Base-by-base conservation (phyloP, 2,797 vertebrate species). In the Leptoclinus maculatus region DNA sequence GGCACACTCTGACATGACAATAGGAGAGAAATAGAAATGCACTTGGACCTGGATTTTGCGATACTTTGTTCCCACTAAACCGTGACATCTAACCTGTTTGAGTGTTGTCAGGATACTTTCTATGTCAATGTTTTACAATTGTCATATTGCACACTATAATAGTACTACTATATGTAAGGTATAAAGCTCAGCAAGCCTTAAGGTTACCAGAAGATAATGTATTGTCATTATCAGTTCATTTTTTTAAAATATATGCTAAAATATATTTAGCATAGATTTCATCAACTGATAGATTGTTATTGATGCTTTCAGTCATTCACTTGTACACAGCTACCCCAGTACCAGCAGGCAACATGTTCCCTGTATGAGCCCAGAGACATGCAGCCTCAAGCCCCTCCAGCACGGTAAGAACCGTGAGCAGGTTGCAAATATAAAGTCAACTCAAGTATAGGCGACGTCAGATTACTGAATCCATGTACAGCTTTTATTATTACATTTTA, bases 381-480 rank as follows among this genome's bases (percentile, higher is more conserved):
- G 27, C 79, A 88, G 68, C 78, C 71, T 47, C 81, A 76, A 71
- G 41, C 64, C 4, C 43, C 74, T 17, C 27, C 54, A n/a, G 34
- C 69, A 57, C 56, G 79, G 94, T 94, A 87, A 82, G 85, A 72
- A 19, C 36, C 74, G 11, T 76, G 41, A 43, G 41, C 41, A 17
- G 16, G 41, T 43, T 5, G 16, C 41, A 17, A 43, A 43, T 17
- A 43, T 43, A 17, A 43, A 43, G 41, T 16, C 0, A 43, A 43
- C 45, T 21, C 19, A 21, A n/a, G 47, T n/a, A 49, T n/a, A n/a
- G 41, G 41, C 17, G 41, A 43, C 6, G 41, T 10, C 21, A 3
- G 47, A 49, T n/a, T 10, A 11, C 8, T n/a, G 47, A 43, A 17
- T 43, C 16, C 41, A 43, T 5, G 5, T 51, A 10, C 8, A 49